Evolutionary conservation across 2,113 vertebrate species (phyloP).

Genomic region (Hippolais icterina): DNA sequence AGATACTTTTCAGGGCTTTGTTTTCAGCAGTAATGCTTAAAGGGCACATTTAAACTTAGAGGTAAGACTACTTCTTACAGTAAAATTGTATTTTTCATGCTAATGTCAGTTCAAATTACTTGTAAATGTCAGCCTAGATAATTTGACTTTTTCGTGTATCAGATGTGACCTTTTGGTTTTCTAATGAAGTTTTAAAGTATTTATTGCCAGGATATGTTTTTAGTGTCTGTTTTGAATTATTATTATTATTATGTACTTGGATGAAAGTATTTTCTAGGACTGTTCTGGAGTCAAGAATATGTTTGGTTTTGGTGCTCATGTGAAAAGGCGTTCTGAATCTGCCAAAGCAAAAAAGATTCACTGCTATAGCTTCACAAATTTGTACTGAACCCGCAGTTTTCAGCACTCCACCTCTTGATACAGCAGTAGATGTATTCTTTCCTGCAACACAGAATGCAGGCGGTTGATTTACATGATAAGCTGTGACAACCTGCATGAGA

Average conservation of each 20-base stretch:
- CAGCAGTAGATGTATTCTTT: not conserved
- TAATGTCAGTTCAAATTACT: not conserved
- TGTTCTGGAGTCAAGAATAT: not conserved
- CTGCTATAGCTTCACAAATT: not conserved
- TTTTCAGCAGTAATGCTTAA: not conserved
- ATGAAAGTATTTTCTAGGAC: not conserved
- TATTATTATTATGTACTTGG: not conserved
- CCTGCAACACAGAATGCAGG: not conserved
- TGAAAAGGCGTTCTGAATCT: not conserved
- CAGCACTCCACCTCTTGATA: not conserved
- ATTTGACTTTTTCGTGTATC: not conserved
- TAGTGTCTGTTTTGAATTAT: constrained; percentile 9
- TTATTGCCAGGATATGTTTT: not conserved
- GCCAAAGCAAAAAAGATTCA: not conserved
- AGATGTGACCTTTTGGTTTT: constrained; percentile 16
- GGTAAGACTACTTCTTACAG: not conserved
- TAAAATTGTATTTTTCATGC: constrained; percentile 25
- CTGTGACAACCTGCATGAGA: not conserved
- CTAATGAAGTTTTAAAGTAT: constrained; percentile 28
- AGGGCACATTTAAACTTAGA: constrained; percentile 17
- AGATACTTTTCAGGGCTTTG: not conserved
- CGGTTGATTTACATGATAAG: not conserved
- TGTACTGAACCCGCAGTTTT: not conserved
- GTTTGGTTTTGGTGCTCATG: not conserved
- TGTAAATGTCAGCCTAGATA: constrained; percentile 36